Percentiles rank a stretch among this genome's conserved stretches.
Evolutionary conservation across 2,113 vertebrate species (phyloP).

Genomic region (Hiodon alosoides): DNA sequence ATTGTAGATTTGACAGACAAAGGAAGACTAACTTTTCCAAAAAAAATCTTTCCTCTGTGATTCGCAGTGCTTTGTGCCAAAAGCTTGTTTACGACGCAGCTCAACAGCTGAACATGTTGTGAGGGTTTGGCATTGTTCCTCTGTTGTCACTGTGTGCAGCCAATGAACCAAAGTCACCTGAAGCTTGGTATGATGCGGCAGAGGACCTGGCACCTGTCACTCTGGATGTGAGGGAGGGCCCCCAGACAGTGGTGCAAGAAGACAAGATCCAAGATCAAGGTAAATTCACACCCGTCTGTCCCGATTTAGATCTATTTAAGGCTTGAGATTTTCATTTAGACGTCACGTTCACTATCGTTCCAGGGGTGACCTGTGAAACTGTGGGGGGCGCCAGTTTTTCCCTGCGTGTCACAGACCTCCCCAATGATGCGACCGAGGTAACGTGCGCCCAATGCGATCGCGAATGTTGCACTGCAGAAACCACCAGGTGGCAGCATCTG

Average conservation of each 20-base stretch:
- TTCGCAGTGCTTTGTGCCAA: too few relatives aligned
- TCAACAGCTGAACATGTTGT: too few relatives aligned
- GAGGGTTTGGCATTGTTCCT: too few relatives aligned
- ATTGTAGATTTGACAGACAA: too few relatives aligned
- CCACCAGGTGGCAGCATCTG: slow-evolving; percentile 22
- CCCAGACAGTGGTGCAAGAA: not conserved
- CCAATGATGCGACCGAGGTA: slow-evolving; percentile 46
- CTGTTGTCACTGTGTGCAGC: not conserved
- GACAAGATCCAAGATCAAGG: not conserved
- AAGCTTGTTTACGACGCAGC: too few relatives aligned
- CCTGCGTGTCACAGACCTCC: slow-evolving; percentile 36
- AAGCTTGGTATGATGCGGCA: slow-evolving; percentile 59
- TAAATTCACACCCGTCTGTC: not conserved
- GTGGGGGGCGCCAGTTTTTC: slow-evolving; percentile 2
- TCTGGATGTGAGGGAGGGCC: slow-evolving; percentile 13
- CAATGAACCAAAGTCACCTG: slow-evolving; percentile 32
- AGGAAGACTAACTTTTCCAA: too few relatives aligned
- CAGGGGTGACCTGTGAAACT: slow-evolving; percentile 16
- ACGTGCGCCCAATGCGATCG: not conserved
- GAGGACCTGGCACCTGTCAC: slow-evolving; percentile 39
- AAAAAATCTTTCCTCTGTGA: too few relatives aligned
- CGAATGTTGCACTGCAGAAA: not conserved
- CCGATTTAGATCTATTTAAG: not conserved
- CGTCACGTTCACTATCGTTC: not conserved
- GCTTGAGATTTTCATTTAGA: not conserved